Evolutionary conservation across 92 coral and sea anemone species (phyloP), one percentile per base, ranked within the genome.

Genomic region (Porites evermanni): DNA sequence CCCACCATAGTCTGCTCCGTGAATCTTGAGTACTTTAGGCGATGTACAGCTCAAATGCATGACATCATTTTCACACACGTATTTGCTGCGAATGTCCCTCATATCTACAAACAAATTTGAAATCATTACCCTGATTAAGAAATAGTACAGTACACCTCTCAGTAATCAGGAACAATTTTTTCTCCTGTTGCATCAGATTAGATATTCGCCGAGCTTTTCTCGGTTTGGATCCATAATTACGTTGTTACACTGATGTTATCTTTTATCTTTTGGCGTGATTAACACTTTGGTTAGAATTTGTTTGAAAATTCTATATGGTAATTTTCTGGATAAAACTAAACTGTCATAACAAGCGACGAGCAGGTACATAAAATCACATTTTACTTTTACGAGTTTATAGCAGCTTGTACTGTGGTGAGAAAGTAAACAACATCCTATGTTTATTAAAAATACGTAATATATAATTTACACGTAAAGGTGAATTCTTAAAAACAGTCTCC

Each of bases 1-100:
- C 60, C 61, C 82, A 9, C 83, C 83, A 19, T 76, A 85, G 32
- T 77, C 83, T 59, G 83, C 88, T 2, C 66, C 72, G 6, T 53
- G 59, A 67, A 85, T 85, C 60, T 66, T 56, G 67, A 85, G 88
- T 21, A 85, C 83, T 12, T 60, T n/a, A 4, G 69, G 5, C 29
- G 19, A n/a, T 6, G 9, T 11, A 26, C 88, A 85, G 17, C 2
- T n/a, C 59, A 76, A 44, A 10, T 77, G 74, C 63, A 67, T 76
- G 59, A 59, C 24, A 24, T 77, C 47, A 66, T 67, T 56, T 16
- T 85, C 83, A 44, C 88, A 85, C 14, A n/a, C 82, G 26, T 76
- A 76, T 10, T 7, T 13, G 0, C 69, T 63, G 54, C 63, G 77
- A 14, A 77, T 20, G 59, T 19, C 19, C 53, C 88, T 21, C 29